Evolutionary conservation across 2,888 invertebrate species (phyloP).

Genomic region (Aspidiotus rigidus): DNA sequence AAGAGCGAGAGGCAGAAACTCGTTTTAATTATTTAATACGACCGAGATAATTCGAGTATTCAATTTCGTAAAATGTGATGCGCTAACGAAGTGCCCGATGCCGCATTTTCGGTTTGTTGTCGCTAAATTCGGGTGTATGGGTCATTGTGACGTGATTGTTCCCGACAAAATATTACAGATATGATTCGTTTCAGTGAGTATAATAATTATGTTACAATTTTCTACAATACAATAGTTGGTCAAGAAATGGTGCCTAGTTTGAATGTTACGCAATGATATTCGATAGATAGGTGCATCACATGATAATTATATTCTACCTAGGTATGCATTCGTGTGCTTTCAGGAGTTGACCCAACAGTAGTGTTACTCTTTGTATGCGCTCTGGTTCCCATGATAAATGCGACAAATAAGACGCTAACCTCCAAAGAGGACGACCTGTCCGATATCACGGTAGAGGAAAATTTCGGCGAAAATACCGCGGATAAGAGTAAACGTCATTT

Average conservation of each 20-base stretch:
- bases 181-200: too few relatives aligned
- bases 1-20: slow-evolving; percentile 17
- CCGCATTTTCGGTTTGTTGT: neutral
- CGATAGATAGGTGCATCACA: neutral
- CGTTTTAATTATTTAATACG: slow-evolving; percentile 13
- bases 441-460: neutral
- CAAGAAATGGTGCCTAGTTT: neutral
- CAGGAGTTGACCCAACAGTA: neutral
- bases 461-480: neutral
- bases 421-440: slow-evolving; percentile 7
- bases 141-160: neutral
- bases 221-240: too few relatives aligned
- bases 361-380: neutral
- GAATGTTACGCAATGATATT: neutral
- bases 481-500: slow-evolving; percentile 18
- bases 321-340: neutral
- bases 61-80: neutral
- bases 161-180: neutral
- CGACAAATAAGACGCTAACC: slow-evolving; percentile 6
- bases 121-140: neutral
- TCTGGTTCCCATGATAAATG: neutral
- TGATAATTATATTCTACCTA: too few relatives aligned
- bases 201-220: too few relatives aligned
- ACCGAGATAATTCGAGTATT: neutral
- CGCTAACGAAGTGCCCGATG: slow-evolving; percentile 7